Percentiles rank a stretch among this genome's conserved stretches.
Evolutionary conservation across 2,888 invertebrate species (phyloP).

Genomic region (Lissonota sp.): DNA sequence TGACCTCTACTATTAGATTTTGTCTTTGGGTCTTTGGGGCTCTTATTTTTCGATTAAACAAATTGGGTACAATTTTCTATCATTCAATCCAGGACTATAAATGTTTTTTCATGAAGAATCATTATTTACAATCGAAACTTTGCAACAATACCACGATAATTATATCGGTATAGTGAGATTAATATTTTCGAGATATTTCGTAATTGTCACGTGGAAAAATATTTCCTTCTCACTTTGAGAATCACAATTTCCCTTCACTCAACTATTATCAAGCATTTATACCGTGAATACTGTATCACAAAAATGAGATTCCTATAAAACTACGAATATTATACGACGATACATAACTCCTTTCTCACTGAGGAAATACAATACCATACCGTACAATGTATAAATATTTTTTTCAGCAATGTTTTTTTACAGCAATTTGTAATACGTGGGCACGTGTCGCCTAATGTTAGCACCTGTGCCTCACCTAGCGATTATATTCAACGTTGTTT

Average conservation of each 20-base stretch:
- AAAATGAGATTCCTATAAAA: background rate
- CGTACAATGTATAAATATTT: conserved; percentile 28
- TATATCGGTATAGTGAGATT: background rate
- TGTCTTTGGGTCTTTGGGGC: background rate
- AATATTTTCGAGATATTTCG: background rate
- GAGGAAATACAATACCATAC: conserved; percentile 9
- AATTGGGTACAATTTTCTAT: background rate
- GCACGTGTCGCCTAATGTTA: conserved; percentile 68
- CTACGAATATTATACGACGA: background rate
- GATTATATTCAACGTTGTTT: conserved; percentile 27
- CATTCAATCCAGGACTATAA: background rate
- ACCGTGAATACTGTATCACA: background rate
- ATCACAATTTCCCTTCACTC: conserved; percentile 30
- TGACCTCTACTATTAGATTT: conserved; percentile 6
- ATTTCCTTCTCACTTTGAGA: background rate
- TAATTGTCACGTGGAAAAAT: background rate
- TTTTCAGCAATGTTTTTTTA: conserved; percentile 44
- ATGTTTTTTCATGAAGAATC: background rate
- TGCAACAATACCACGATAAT: conserved; percentile 35
- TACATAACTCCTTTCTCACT: conserved; percentile 19
- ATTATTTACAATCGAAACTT: conserved; percentile 45
- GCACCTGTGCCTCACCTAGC: conserved; percentile 60
- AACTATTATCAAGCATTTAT: conserved; percentile 38
- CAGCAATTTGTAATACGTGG: conserved; percentile 52
- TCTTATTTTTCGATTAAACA: background rate